These are phyloP conservation scores for Oreochromis aureus DNA, from an alignment of 2,113 vertebrate genomes.

Conservation along the genomic window DNA sequence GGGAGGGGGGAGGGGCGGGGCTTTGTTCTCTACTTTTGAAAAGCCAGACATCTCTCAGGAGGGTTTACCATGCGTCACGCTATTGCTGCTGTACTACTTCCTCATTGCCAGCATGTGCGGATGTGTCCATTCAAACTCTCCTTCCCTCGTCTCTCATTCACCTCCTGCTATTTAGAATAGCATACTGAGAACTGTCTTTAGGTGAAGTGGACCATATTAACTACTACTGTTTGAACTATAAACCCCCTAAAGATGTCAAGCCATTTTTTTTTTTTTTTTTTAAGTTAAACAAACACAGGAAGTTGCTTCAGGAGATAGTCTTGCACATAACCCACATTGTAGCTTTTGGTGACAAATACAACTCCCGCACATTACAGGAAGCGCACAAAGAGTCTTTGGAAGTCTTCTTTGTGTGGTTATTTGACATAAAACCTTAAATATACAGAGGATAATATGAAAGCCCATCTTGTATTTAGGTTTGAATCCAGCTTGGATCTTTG, in stretches of 20 bases:
- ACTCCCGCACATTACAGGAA: background rate
- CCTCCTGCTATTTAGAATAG: background rate
- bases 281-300: background rate
- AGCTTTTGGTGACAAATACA: slow-evolving; percentile 29
- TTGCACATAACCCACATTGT: background rate
- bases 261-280: background rate
- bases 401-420: background rate
- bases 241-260: background rate
- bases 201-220: background rate
- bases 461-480: background rate
- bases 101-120: background rate
- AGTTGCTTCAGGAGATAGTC: background rate
- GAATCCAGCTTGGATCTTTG: background rate
- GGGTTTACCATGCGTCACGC: background rate
- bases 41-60: background rate
- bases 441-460: background rate
- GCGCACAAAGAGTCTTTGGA: background rate
- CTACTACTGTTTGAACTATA: background rate
- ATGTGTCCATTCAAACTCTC: background rate
- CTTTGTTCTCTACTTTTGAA: background rate
- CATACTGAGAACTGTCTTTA: background rate
- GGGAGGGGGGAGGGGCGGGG: background rate
- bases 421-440: background rate
- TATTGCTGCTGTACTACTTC: background rate
- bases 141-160: rapidly evolving